Evolutionary conservation across 2,888 invertebrate genomes (phyloP).

Genomic region (Dicranocentrus wangi): DNA sequence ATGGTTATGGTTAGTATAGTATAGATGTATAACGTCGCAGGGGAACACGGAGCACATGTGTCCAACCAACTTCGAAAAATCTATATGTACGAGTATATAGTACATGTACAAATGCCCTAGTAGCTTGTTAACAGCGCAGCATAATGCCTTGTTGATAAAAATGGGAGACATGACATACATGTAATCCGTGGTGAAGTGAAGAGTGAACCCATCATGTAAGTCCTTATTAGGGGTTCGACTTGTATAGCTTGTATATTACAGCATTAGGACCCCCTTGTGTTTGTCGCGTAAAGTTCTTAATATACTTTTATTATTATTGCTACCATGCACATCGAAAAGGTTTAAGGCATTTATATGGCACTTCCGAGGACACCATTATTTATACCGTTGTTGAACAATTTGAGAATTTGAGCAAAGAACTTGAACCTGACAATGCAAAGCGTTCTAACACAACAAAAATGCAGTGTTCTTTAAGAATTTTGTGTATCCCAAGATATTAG

Average conservation of each 20-base stretch:
- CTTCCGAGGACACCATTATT: constrained; percentile 8
- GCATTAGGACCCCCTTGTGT: not conserved
- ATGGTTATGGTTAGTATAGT: no score
- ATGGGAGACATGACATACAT: constrained; percentile 18
- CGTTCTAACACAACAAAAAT: not conserved
- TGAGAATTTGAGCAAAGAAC: not conserved
- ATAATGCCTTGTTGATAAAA: constrained; percentile 19
- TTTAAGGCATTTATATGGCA: constrained; percentile 1
- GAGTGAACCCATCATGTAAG: constrained; percentile 13
- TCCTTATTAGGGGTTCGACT: constrained; percentile 36
- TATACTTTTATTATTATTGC: constrained; percentile 36
- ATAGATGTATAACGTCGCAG: no score
- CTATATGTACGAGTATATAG: no score
- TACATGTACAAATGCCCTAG: no score
- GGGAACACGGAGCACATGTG: no score
- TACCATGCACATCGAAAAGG: not conserved
- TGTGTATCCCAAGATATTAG: no score
- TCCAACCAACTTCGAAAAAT: no score
- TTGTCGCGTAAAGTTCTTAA: not conserved
- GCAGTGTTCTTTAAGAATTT: no score
- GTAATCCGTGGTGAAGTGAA: constrained; percentile 22
- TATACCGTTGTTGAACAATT: constrained; percentile 6
- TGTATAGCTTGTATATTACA: not conserved
- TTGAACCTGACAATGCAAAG: constrained; percentile 4
- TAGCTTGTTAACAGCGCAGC: constrained; percentile 39